These are phyloP conservation scores for Rhinoraja longicauda DNA, from an alignment of 2,797 vertebrate genomes.

Conservation along the genomic window DNA sequence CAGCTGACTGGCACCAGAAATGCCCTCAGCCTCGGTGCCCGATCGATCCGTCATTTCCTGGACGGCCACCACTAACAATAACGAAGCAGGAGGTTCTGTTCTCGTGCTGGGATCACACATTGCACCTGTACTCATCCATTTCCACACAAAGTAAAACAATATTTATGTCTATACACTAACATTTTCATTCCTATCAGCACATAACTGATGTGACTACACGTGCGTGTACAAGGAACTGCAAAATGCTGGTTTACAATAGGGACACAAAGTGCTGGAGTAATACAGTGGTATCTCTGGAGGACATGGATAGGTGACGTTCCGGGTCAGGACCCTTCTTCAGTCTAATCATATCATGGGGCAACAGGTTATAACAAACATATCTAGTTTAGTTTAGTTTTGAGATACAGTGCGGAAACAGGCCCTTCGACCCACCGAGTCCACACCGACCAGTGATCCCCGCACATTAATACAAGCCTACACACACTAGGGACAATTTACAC, in stretches of 20 bases:
- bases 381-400: neutral
- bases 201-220: conserved; percentile 16
- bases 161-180: conserved; percentile 17
- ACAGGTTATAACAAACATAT: conserved; percentile 5
- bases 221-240: neutral
- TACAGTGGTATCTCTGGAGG: no score
- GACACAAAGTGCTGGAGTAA: no score
- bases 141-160: neutral
- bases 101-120: neutral
- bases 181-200: conserved; percentile 4
- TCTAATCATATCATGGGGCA: no score
- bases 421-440: no score
- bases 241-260: no score
- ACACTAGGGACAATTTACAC: no score
- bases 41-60: neutral
- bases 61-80: neutral
- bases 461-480: no score
- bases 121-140: neutral
- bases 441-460: no score
- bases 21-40: neutral
- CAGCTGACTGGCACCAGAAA: neutral
- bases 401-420: no score
- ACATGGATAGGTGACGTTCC: no score
- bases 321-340: no score
- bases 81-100: neutral